These are phyloP conservation scores for Malaclemys terrapin DNA, from an alignment of 2,113 vertebrate species.

Conservation along the genomic window DNA sequence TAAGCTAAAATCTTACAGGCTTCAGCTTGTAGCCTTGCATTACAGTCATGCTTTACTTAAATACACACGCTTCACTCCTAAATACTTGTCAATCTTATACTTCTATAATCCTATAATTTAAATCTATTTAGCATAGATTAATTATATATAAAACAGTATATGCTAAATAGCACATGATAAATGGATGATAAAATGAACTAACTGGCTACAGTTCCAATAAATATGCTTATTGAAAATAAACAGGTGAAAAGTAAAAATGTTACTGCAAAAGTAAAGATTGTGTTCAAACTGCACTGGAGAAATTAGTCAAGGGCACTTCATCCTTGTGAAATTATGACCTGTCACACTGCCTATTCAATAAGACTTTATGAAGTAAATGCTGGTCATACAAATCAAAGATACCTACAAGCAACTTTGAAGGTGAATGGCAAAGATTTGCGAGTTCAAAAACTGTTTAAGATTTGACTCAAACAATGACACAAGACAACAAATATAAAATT, in stretches of 20 bases:
- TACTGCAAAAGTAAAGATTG: not conserved
- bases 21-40: not conserved
- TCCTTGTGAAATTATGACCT: constrained; percentile 67
- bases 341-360: constrained; percentile 30
- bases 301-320: constrained; percentile 52
- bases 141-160: not conserved
- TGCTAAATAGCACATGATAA: not conserved
- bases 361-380: constrained; percentile 50
- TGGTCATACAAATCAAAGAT: constrained; percentile 47
- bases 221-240: constrained; percentile 23
- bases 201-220: not conserved
- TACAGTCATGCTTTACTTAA: not conserved
- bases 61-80: not conserved
- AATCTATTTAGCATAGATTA: not conserved
- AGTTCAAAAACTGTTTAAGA: constrained; percentile 32
- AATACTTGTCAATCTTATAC: not conserved
- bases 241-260: constrained; percentile 4
- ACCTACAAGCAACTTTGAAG: constrained; percentile 17
- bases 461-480: not conserved
- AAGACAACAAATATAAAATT: not conserved
- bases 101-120: not conserved
- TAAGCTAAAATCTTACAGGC: not conserved
- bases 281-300: not conserved
- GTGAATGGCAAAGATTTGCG: not conserved
- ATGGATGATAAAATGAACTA: not conserved